Percentiles rank a stretch among this genome's conserved stretches.
These are phyloP conservation scores for Nemapogon koenigi DNA, from an alignment of 2,888 invertebrate species.

Conservation along the genomic window DNA sequence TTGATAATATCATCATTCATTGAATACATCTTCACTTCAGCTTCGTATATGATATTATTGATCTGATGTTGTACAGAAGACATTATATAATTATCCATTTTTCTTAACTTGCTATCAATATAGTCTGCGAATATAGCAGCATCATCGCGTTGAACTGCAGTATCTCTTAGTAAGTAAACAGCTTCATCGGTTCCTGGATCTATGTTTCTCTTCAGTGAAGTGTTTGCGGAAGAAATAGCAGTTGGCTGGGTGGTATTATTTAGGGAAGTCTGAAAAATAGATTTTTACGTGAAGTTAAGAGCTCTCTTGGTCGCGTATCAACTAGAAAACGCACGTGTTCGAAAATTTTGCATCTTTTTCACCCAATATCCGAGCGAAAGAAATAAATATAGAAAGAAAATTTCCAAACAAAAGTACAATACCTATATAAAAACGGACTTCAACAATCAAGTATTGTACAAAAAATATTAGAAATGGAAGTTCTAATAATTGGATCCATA, in stretches of 20 bases:
- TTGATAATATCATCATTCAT: too few relatives aligned
- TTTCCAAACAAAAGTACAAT: too few relatives aligned
- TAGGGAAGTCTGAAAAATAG: conserved; percentile 18
- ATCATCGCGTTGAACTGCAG: conserved; percentile 19
- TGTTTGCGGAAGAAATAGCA: conserved; percentile 17
- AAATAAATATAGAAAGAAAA: too few relatives aligned
- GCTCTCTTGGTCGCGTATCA: too few relatives aligned
- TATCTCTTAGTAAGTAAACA: conserved; percentile 18
- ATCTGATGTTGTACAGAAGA: conserved; percentile 19
- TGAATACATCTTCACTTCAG: conserved; percentile 15
- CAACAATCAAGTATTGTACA: too few relatives aligned
- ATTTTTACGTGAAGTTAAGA: too few relatives aligned
- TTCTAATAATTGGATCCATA: too few relatives aligned
- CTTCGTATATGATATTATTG: conserved; percentile 18
- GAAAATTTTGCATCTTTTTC: too few relatives aligned
- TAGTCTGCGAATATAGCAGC: conserved; percentile 19
- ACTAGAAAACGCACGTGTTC: too few relatives aligned
- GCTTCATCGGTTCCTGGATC: conserved; percentile 18
- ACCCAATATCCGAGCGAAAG: too few relatives aligned
- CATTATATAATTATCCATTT: conserved; percentile 19
- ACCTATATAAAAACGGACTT: too few relatives aligned
- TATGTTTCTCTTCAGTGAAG: conserved; percentile 17
- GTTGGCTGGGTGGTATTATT: conserved; percentile 17
- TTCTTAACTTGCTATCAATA: conserved; percentile 19
- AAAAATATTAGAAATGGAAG: too few relatives aligned